Percentiles rank a stretch among this genome's conserved stretches.
phyloP scores from a whole-genome alignment of 2,888 invertebrate genomes.

The Hirtodrosophila duncani region DNA sequence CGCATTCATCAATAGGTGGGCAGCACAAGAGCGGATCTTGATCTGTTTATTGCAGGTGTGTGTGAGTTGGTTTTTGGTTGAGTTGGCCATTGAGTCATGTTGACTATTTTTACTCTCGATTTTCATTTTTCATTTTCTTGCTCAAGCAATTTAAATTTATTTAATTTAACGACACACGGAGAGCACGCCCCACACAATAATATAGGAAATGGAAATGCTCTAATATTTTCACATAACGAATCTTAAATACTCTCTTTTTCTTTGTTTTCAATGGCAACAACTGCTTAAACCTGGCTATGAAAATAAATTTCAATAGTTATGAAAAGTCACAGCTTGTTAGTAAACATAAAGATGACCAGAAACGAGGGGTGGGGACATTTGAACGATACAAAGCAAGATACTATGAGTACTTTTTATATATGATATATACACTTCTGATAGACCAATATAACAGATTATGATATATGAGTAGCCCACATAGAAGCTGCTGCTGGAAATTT shows the following conservation, averaged over 20 bases:
- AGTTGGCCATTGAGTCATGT: conserved; percentile 55
- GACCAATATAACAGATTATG: too few relatives aligned
- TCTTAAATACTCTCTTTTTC: conserved; percentile 24
- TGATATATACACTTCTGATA: too few relatives aligned
- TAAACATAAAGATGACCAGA: too few relatives aligned
- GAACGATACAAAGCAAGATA: too few relatives aligned
- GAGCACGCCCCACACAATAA: conserved; percentile 33
- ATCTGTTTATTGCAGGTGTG: conserved; percentile 53
- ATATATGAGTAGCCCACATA: too few relatives aligned
- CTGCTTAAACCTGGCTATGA: neutral
- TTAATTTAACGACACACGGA: conserved; percentile 34
- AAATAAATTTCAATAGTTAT: neutral
- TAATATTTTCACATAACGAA: conserved; percentile 9
- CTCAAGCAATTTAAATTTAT: conserved; percentile 42
- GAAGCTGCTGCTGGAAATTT: too few relatives aligned
- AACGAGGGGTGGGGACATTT: too few relatives aligned
- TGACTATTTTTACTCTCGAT: conserved; percentile 65
- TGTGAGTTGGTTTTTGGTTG: conserved; percentile 11
- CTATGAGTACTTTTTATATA: too few relatives aligned
- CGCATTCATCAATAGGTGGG: conserved; percentile 38
- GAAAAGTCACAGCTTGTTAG: too few relatives aligned
- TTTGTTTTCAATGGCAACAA: neutral
- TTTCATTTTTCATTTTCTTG: conserved; percentile 49
- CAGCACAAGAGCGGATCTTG: conserved; percentile 35
- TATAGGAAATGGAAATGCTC: neutral